These are phyloP conservation scores for Cheiracanthium punctorium DNA, from an alignment of 2,888 invertebrate genomes.

Conservation along the genomic window DNA sequence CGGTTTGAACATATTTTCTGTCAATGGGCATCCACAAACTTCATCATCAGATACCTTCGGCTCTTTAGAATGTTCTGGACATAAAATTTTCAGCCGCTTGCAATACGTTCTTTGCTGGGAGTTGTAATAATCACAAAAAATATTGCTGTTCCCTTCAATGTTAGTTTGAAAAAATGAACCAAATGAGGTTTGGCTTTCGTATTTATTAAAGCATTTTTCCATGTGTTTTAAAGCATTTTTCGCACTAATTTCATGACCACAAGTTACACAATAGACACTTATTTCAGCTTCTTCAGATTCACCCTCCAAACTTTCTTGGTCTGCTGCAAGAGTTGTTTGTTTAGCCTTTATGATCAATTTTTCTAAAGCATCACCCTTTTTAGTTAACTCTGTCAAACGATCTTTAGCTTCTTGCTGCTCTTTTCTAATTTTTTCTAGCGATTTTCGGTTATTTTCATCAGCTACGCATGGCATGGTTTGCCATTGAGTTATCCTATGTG, in stretches of 20 bases:
- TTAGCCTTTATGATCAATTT: constrained; percentile 86
- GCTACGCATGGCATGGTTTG: constrained; percentile 89
- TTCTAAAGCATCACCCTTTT: constrained; percentile 86
- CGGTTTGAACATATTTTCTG: constrained; percentile 87
- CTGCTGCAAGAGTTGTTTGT: constrained; percentile 78
- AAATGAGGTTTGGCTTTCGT: constrained; percentile 97
- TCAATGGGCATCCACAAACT: constrained; percentile 95
- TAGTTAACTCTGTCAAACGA: constrained; percentile 83
- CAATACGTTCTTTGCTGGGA: constrained; percentile 92
- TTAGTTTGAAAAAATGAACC: constrained; percentile 95
- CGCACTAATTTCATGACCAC: constrained; percentile 95
- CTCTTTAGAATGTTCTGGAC: constrained; percentile 95
- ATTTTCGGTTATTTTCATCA: constrained; percentile 85
- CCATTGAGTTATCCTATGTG: constrained; percentile 95
- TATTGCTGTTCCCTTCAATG: constrained; percentile 91
- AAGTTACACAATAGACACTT: constrained; percentile 96
- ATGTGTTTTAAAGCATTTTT: constrained; percentile 95
- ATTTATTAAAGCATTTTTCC: constrained; percentile 98
- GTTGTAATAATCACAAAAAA: constrained; percentile 98
- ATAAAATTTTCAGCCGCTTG: constrained; percentile 91
- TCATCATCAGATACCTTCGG: constrained; percentile 75
- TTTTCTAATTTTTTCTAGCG: constrained; percentile 80
- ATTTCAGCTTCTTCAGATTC: constrained; percentile 79
- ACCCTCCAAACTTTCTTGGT: constrained; percentile 74
- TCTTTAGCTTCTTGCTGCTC: constrained; percentile 71